Percentiles rank a stretch among this genome's conserved stretches.
phyloP scores from a whole-genome alignment of 2,113 vertebrate species.

The Xiphophorus maculatus region DNA sequence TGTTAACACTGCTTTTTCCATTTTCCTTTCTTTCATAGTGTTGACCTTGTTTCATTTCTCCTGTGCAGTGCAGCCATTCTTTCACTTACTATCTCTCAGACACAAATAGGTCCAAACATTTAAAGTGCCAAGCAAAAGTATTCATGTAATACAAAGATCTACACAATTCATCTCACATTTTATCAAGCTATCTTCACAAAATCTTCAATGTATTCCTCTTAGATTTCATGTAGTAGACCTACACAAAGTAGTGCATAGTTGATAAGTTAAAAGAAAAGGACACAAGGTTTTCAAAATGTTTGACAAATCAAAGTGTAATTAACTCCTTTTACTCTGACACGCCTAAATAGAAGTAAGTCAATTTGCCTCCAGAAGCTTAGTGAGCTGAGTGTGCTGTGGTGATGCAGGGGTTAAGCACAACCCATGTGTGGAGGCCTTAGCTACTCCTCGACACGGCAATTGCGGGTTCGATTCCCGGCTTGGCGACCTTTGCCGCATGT shows the following conservation, averaged over 20 bases:
- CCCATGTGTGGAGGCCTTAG: too few relatives aligned
- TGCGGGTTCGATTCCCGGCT: too few relatives aligned
- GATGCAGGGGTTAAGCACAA: too few relatives aligned
- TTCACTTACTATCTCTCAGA: slow-evolving; percentile 25
- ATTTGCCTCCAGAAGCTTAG: too few relatives aligned
- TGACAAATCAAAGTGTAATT: too few relatives aligned
- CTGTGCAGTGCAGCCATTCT: slow-evolving; percentile 15
- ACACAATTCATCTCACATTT: neutral
- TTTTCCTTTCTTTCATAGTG: slow-evolving; percentile 2
- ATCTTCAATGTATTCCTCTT: neutral
- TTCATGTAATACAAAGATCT: neutral
- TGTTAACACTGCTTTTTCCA: slow-evolving; percentile 31
- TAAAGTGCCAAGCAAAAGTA: neutral
- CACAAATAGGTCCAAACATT: slow-evolving; percentile 25
- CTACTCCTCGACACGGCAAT: too few relatives aligned
- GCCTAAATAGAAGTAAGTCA: too few relatives aligned
- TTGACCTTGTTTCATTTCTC: slow-evolving; percentile 22
- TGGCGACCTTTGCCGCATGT: too few relatives aligned
- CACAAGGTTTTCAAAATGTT: too few relatives aligned
- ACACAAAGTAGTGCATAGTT: neutral
- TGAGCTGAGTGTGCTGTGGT: too few relatives aligned
- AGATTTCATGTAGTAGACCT: neutral
- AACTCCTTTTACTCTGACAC: too few relatives aligned
- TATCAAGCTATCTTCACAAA: neutral
- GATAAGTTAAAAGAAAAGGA: too few relatives aligned